Evolutionary conservation across 2,113 vertebrate genomes (phyloP), one percentile per base, ranked within the genome.

Genomic region (Pholis gunnellus): DNA sequence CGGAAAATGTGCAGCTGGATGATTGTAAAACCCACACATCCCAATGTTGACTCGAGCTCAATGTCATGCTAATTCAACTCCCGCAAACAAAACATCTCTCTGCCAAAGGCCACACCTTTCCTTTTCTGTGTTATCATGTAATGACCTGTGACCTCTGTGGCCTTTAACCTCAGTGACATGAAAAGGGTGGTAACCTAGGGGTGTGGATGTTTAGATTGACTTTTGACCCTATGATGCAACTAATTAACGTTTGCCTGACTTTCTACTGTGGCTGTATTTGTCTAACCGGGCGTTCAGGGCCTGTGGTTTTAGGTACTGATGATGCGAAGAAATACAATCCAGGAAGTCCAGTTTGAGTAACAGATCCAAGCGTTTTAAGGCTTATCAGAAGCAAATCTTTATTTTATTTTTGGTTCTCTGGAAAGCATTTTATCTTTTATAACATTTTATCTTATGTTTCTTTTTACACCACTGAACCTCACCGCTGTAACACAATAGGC

Each of bases 151-250:
- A 81, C 66, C 68, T 4, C 18, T 29, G 71, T 86, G 57, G 80
- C 71, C 57, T 89, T 74, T 79, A 25, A 67, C 57, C 83, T 77
- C 64, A 9, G 9, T 61, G 72, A 79, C 74, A 40, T 27, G 52
- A 20, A 59, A 1, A 66, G 52, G 60, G 64, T 52, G 38, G 54
- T 74, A 78, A 84, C 18, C 25, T 40, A 6, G 38, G 71, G 52
- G 76, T 79, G 83, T 57, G 66, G 54, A 42, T 87, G 81, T 85
- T 86, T 80, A 76, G 81, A 75, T 70, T 83, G 48, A 82, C 87
- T 68, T 78, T 61, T 87, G 60, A 91, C 84, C 77, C 65, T 0
- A 9, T 65, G 52, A 79, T 77, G 54, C 71, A 48, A 80, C 31
- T 9, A 11, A 15, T 67, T 70, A 40, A 34, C 34, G 42, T 63